phyloP scores from a whole-genome alignment of 2,113 vertebrate species.

The Acrocephalus arundinaceus region DNA sequence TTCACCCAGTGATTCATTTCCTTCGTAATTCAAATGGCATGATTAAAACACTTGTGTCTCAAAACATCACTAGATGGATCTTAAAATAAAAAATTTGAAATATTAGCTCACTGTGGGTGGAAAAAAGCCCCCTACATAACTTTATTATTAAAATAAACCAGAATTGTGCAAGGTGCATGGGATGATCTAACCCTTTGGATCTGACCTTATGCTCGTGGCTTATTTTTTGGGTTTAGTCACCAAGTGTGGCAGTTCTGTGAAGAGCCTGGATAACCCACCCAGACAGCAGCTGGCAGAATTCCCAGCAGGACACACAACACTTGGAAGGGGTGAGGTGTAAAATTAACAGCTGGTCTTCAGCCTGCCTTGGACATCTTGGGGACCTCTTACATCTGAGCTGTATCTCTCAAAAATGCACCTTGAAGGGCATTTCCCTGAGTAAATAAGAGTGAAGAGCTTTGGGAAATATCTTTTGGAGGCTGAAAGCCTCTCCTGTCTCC shows the following conservation, averaged over 20 bases:
- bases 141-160: not conserved
- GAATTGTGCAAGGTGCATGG: not conserved
- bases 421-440: not conserved
- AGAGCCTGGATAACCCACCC: not conserved
- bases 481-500: not conserved
- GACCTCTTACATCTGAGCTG: not conserved
- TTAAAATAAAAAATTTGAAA: not conserved
- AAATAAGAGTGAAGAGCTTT: not conserved
- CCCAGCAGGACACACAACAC: not conserved
- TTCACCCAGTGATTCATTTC: not conserved
- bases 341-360: not conserved
- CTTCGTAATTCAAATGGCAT: not conserved
- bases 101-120: not conserved
- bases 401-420: not conserved
- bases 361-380: not conserved
- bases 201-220: not conserved
- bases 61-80: not conserved
- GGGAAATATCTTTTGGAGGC: not conserved
- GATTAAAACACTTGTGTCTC: not conserved
- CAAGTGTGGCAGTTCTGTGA: not conserved
- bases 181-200: not conserved
- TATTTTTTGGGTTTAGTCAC: not conserved
- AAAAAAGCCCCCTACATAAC: not conserved
- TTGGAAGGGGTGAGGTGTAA: not conserved
- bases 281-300: not conserved